These are phyloP conservation scores for Alexandromys fortis DNA, from an alignment of 2,113 vertebrate genomes.

Conservation along the genomic window DNA sequence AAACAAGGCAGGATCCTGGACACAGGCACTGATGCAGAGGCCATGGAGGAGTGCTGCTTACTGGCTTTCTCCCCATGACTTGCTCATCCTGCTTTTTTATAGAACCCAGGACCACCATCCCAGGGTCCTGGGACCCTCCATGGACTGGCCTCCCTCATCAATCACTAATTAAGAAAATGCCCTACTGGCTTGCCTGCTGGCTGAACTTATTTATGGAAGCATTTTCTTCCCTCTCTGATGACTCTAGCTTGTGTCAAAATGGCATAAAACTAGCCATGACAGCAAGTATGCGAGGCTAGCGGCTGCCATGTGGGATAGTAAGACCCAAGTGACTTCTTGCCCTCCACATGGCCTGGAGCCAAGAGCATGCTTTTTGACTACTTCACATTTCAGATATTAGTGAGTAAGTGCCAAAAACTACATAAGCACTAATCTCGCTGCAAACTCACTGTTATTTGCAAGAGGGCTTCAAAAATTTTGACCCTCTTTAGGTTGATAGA, in stretches of 20 bases:
- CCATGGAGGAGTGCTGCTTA: neutral
- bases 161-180: neutral
- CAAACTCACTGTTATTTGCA: neutral
- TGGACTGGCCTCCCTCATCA: neutral
- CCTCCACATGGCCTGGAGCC: neutral
- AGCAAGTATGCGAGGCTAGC: neutral
- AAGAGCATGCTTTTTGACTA: neutral
- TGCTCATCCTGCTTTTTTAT: neutral
- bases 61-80: neutral
- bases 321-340: neutral
- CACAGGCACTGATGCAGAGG: neutral
- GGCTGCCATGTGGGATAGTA: neutral
- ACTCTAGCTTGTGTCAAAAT: neutral
- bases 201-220: neutral
- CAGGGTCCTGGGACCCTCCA: neutral
- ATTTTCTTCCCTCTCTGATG: neutral
- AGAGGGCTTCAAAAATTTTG: neutral
- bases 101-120: neutral
- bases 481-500: neutral
- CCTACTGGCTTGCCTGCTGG: neutral
- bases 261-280: neutral
- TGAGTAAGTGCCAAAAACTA: neutral
- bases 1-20: neutral
- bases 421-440: neutral
- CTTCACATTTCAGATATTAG: neutral